phyloP scores from a whole-genome alignment of 2,113 vertebrate genomes.

The Saguinus imperator region DNA sequence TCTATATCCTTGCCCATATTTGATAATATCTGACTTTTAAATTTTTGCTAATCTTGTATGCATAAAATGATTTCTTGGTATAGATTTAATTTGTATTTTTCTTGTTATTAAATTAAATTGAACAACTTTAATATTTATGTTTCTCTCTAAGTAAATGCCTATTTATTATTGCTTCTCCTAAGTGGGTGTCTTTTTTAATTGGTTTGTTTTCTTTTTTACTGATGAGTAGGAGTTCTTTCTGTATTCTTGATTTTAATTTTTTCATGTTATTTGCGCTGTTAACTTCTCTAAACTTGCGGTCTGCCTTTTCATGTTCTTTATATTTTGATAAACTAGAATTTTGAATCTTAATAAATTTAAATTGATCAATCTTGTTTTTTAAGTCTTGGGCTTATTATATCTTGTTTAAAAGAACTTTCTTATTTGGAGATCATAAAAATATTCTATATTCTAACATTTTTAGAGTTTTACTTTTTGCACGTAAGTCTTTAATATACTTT shows the following conservation, averaged over 20 bases:
- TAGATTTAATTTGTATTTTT: background rate
- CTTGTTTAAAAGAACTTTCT: background rate
- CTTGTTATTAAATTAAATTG: background rate
- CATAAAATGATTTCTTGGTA: background rate
- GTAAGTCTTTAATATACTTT: background rate
- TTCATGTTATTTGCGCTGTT: background rate
- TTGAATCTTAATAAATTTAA: background rate
- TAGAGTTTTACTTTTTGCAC: background rate
- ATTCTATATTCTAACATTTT: background rate
- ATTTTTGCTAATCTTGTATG: background rate
- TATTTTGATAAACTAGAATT: background rate
- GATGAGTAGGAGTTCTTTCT: background rate
- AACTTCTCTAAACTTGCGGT: background rate
- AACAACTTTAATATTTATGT: background rate
- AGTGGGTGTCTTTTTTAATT: background rate
- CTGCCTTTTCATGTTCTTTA: background rate
- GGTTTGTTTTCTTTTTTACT: background rate
- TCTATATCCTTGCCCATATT: background rate
- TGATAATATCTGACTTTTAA: background rate
- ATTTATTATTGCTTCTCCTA: background rate
- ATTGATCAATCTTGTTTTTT: background rate
- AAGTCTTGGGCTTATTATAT: background rate
- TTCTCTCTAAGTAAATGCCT: background rate
- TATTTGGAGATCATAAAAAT: background rate
- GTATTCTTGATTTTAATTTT: background rate